Conservation (phyloP, 2,888 invertebrate species). For the Netelia inedita region DNA sequence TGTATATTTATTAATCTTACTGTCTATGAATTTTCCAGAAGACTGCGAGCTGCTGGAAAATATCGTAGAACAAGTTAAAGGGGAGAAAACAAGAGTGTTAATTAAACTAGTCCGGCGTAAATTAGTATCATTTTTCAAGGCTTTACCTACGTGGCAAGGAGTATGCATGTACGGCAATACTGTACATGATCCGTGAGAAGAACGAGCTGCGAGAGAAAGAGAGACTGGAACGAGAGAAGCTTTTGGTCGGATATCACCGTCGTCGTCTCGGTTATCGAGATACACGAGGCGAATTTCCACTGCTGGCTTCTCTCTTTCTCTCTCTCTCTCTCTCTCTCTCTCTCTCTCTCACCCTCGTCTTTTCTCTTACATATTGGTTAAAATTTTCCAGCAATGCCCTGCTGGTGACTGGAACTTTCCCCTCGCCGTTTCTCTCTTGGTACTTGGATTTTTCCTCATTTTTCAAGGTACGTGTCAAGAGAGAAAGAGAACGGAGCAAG, state of each 20-base stretch:
- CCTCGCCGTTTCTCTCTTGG: conserved; percentile 54
- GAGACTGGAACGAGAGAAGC: conserved; percentile 37
- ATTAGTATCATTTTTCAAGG: conserved; percentile 44
- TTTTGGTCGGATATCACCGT: conserved; percentile 57
- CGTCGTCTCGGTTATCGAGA: conserved; percentile 58
- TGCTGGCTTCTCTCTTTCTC: conserved; percentile 22
- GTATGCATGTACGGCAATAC: background rate
- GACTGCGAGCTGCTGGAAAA: background rate
- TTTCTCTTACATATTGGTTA: conserved; percentile 37
- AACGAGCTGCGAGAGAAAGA: conserved; percentile 8
- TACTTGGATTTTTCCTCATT: conserved; percentile 62
- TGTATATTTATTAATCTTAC: background rate
- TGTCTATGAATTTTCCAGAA: background rate
- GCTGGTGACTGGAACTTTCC: conserved; percentile 40
- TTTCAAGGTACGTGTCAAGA: conserved; percentile 53
- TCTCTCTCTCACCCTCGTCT: conserved; percentile 26
- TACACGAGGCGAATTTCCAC: conserved; percentile 64
- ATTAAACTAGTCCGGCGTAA: conserved; percentile 53
- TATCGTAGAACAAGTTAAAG: background rate
- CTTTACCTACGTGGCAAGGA: conserved; percentile 15
- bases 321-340: conserved; percentile 42
- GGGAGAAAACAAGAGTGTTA: conserved; percentile 24
- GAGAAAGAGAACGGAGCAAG: conserved; percentile 62
- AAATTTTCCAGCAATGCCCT: conserved; percentile 57
- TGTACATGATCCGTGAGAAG: conserved; percentile 8